phyloP scores from a whole-genome alignment of 2,888 invertebrate genomes.

The Tortricodes alternella region DNA sequence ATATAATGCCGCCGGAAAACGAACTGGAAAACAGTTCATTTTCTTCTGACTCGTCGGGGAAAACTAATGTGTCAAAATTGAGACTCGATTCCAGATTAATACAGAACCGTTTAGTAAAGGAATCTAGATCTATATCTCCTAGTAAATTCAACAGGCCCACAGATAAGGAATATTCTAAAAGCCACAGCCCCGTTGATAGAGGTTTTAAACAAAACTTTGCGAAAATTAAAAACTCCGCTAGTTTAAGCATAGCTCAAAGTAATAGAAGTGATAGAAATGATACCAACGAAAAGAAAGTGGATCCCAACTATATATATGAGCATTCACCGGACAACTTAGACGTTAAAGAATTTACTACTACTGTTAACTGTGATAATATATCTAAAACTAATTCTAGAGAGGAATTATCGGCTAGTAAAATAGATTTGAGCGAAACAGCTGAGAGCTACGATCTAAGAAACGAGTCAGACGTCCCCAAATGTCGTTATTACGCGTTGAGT shows the following conservation, averaged over 20 bases:
- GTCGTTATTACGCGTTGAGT: conserved; percentile 72
- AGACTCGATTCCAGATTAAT: conserved; percentile 61
- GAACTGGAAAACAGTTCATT: conserved; percentile 69
- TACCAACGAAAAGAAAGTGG: conserved; percentile 38
- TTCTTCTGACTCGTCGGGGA: conserved; percentile 70
- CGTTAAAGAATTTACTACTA: conserved; percentile 59
- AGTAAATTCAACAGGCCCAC: conserved; percentile 55
- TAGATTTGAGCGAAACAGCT: conserved; percentile 77
- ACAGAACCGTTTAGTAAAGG: conserved; percentile 54
- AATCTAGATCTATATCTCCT: conserved; percentile 71
- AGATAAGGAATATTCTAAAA: conserved; percentile 74
- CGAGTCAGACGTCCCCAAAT: conserved; percentile 67
- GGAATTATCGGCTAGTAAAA: conserved; percentile 57
- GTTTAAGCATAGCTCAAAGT: conserved; percentile 59
- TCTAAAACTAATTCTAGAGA: conserved; percentile 58
- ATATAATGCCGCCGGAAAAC: conserved; percentile 73
- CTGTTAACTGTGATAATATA: conserved; percentile 57
- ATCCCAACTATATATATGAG: conserved; percentile 68
- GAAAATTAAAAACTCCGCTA: conserved; percentile 57
- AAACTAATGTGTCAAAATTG: conserved; percentile 65
- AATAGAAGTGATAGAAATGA: conserved; percentile 49
- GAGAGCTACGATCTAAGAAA: conserved; percentile 73
- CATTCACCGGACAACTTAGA: conserved; percentile 72
- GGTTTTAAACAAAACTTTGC: conserved; percentile 68
- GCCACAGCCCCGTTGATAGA: conserved; percentile 73